These are phyloP conservation scores for Epinephelus coioides DNA, from an alignment of 2,797 vertebrate genomes.

Conservation along the genomic window DNA sequence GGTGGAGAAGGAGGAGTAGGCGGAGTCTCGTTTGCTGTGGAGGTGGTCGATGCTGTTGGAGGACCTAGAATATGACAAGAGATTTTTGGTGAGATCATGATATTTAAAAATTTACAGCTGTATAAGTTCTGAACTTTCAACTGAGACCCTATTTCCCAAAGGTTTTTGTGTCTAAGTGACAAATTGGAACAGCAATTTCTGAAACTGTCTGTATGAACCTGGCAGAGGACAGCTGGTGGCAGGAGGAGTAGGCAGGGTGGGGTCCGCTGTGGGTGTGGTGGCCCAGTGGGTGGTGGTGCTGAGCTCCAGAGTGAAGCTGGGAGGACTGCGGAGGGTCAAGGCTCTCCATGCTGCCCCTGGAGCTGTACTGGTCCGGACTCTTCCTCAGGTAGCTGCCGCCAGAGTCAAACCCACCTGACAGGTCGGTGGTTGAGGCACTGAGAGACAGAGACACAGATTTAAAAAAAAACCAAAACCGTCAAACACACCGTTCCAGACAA, in stretches of 20 bases:
- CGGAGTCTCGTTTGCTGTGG: slow-evolving; percentile 96
- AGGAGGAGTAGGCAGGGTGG: slow-evolving; percentile 88
- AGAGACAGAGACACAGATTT: not conserved
- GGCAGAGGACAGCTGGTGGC: slow-evolving; percentile 91
- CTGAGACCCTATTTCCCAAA: no score
- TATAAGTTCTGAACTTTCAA: no score
- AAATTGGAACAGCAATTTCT: no score
- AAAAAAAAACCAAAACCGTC: no score
- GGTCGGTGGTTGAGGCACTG: slow-evolving; percentile 93
- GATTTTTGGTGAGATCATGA: not conserved
- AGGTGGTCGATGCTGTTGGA: slow-evolving; percentile 96
- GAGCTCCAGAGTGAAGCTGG: slow-evolving; percentile 53
- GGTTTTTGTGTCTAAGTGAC: no score
- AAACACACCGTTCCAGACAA: no score
- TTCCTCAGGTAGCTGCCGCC: slow-evolving; percentile 88
- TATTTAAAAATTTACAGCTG: not conserved
- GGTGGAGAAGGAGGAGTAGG: slow-evolving; percentile 97
- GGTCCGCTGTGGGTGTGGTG: slow-evolving; percentile 60
- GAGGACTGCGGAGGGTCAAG: slow-evolving; percentile 85
- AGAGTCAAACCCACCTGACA: slow-evolving; percentile 90
- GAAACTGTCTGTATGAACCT: slow-evolving; percentile 78
- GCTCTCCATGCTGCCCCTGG: slow-evolving; percentile 97
- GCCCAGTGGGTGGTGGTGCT: slow-evolving; percentile 59
- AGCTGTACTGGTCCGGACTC: slow-evolving; percentile 96
- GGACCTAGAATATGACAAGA: slow-evolving; percentile 86